Percentiles rank a stretch among this genome's conserved stretches.
Evolutionary conservation across 2,888 invertebrate genomes (phyloP).

Genomic region (Cephus sareptanus): DNA sequence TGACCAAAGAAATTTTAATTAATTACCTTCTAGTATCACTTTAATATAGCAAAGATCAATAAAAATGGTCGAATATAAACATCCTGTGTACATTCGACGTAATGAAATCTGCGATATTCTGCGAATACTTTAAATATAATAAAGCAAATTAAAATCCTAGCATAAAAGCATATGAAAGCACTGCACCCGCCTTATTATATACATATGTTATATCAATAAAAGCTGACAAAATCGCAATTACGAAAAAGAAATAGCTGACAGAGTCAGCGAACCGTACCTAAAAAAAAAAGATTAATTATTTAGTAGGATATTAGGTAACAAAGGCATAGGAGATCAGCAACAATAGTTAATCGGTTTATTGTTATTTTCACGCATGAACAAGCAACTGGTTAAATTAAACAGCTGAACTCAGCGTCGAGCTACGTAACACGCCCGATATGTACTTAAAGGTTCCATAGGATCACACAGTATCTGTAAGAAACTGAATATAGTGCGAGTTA

Average conservation of each 20-base stretch:
- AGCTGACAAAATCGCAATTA: background rate
- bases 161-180: background rate
- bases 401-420: background rate
- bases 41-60: background rate
- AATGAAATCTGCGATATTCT: background rate
- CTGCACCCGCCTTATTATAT: background rate
- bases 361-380: constrained; percentile 30
- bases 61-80: background rate
- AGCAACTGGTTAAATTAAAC: constrained; percentile 31
- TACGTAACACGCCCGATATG: background rate
- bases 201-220: background rate
- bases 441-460: background rate
- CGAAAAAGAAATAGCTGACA: constrained; percentile 2
- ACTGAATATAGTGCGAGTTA: background rate
- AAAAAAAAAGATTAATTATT: constrained; percentile 3
- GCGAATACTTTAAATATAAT: background rate
- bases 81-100: background rate
- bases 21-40: background rate
- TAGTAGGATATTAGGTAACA: constrained; percentile 4
- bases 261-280: constrained; percentile 7
- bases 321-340: background rate
- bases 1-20: background rate
- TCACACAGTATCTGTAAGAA: background rate
- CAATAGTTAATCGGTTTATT: constrained; percentile 27
- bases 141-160: background rate